Conservation (phyloP, 2,888 invertebrate species). For the Melangyna quadrimaculata region DNA sequence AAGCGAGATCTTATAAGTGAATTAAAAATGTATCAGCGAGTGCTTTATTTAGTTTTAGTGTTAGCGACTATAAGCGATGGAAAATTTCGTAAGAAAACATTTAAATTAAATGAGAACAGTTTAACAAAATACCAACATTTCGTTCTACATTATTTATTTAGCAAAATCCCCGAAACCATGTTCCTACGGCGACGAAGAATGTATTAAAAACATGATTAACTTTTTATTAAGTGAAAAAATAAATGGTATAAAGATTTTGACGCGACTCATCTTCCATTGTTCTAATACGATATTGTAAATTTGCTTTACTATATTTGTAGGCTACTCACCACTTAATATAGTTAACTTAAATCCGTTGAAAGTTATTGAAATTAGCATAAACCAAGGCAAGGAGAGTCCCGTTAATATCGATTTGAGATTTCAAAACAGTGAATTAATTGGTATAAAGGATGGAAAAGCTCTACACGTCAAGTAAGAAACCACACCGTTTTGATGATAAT, state of each 20-base stretch:
- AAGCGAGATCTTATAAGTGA: not conserved
- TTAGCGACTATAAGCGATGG: not conserved
- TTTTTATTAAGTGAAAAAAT: slow-evolving; percentile 48
- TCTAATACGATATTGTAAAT: not conserved
- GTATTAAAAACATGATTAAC: slow-evolving; percentile 57
- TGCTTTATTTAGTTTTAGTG: not conserved
- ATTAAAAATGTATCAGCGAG: slow-evolving; percentile 27
- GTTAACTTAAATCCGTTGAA: slow-evolving; percentile 67
- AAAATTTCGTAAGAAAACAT: slow-evolving; percentile 46
- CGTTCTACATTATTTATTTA: slow-evolving; percentile 2
- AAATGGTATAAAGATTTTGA: slow-evolving; percentile 13
- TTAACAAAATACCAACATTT: not conserved
- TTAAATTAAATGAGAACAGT: not conserved
- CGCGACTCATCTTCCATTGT: not conserved
- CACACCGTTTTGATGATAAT: not conserved
- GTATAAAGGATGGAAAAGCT: slow-evolving; percentile 39
- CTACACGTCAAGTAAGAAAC: slow-evolving; percentile 59
- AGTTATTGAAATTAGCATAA: slow-evolving; percentile 61
- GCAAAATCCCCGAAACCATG: slow-evolving; percentile 68
- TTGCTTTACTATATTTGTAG: slow-evolving; percentile 27
- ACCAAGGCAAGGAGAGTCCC: slow-evolving; percentile 73
- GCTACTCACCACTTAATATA: slow-evolving; percentile 67
- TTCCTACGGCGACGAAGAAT: slow-evolving; percentile 63
- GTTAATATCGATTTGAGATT: slow-evolving; percentile 74
- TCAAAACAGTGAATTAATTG: slow-evolving; percentile 48